A percentile compares a stretch with the other conserved stretches of the same genome.
These are phyloP conservation scores for Apostichopus japonicus DNA, from an alignment of 35 echinoderm and acorn worm species.

Conservation along the genomic window DNA sequence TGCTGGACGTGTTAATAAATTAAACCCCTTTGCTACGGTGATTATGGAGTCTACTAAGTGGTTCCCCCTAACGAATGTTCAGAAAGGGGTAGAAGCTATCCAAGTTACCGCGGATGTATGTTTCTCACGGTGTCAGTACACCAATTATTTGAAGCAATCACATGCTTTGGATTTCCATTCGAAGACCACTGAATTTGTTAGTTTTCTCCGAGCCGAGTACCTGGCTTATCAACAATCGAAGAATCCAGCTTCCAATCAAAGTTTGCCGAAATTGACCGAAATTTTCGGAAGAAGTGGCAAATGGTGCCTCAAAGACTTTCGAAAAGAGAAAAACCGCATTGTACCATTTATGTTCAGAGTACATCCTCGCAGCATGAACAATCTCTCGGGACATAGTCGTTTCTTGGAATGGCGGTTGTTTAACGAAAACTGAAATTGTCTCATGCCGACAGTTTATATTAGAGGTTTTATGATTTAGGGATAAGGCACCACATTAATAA, in stretches of 20 bases:
- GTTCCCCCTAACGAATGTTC: not conserved
- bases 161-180: not conserved
- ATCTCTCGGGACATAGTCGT: not conserved
- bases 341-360: conserved; percentile 55
- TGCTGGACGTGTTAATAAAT: not conserved
- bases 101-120: not conserved
- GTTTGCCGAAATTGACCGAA: conserved; percentile 16
- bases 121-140: not conserved
- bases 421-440: not conserved
- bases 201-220: conserved; percentile 26
- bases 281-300: not conserved
- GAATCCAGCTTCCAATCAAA: not conserved
- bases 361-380: conserved; percentile 18
- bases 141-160: conserved; percentile 20
- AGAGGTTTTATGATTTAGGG: too few relatives aligned
- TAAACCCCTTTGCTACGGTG: conserved; percentile 9
- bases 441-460: too few relatives aligned
- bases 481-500: too few relatives aligned
- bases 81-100: not conserved
- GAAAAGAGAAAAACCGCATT: conserved; percentile 8
- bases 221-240: not conserved
- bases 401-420: conserved; percentile 16
- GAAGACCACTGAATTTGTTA: conserved; percentile 4
- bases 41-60: conserved; percentile 25
- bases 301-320: conserved; percentile 7